Evolutionary conservation across 2,888 invertebrate species (phyloP).

Genomic region (Diaphora mendica): DNA sequence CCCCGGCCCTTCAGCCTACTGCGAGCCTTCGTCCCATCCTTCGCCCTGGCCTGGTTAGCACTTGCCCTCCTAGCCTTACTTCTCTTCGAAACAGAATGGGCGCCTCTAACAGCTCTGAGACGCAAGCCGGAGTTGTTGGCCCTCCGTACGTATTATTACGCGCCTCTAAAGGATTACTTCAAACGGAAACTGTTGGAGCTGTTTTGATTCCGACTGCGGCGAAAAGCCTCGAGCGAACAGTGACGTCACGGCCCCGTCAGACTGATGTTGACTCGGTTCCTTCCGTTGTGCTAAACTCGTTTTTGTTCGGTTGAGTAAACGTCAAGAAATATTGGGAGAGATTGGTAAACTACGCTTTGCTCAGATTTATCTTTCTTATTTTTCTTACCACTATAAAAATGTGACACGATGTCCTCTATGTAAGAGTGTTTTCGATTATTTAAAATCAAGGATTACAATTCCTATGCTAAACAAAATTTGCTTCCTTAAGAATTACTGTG

Average conservation of each 20-base stretch:
- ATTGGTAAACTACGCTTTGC: not conserved
- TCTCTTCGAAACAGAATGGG: constrained; percentile 92
- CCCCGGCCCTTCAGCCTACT: constrained; percentile 87
- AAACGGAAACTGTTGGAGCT: constrained; percentile 87
- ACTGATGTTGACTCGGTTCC: constrained; percentile 9
- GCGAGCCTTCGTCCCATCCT: constrained; percentile 92
- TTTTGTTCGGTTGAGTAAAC: constrained; percentile 7
- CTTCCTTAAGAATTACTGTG: not conserved
- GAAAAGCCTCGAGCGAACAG: constrained; percentile 24
- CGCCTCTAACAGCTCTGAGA: constrained; percentile 89
- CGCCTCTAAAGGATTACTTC: constrained; percentile 92
- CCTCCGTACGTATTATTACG: constrained; percentile 92
- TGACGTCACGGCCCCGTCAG: constrained; percentile 25
- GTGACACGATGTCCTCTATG: not conserved
- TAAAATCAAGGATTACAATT: no score
- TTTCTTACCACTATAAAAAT: not conserved
- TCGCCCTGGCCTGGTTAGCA: constrained; percentile 90
- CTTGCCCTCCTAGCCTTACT: constrained; percentile 90
- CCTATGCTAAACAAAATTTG: no score
- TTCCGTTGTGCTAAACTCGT: constrained; percentile 14
- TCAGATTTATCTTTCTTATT: no score
- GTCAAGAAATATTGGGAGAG: not conserved
- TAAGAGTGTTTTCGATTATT: not conserved
- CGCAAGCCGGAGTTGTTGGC: constrained; percentile 92
- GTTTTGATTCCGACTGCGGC: constrained; percentile 82